Evolutionary conservation across 2,797 vertebrate species (phyloP).

Genomic region (Ctenopoma kingsleyae): DNA sequence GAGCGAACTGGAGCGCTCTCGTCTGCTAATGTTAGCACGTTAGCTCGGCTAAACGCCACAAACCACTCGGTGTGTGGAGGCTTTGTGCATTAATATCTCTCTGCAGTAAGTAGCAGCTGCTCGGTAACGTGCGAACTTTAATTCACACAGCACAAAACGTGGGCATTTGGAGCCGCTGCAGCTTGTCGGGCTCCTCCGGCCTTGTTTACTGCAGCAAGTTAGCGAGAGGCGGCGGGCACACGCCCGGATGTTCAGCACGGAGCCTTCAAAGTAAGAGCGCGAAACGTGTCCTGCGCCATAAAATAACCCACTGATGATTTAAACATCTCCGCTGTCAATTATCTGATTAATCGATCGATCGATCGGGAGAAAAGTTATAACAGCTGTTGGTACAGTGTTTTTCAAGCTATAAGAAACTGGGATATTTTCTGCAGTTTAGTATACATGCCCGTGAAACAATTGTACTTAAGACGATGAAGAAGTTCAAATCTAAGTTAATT

Average conservation of each 20-base stretch:
- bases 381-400: too few relatives aligned
- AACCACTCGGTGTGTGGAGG: background rate
- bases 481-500: too few relatives aligned
- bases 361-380: too few relatives aligned
- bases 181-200: conserved; percentile 35
- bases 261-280: conserved; percentile 61
- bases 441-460: too few relatives aligned
- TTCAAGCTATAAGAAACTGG: too few relatives aligned
- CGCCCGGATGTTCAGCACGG: conserved; percentile 37
- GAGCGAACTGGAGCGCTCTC: conserved; percentile 16
- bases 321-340: too few relatives aligned
- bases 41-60: conserved; percentile 40
- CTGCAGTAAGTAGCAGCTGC: background rate
- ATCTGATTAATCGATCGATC: too few relatives aligned
- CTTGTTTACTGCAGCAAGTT: conserved; percentile 59
- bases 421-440: too few relatives aligned
- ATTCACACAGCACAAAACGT: background rate
- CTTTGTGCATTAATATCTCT: background rate
- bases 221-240: conserved; percentile 1
- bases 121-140: background rate
- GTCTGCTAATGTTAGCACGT: conserved; percentile 65
- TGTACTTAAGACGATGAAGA: too few relatives aligned
- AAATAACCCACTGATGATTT: too few relatives aligned
- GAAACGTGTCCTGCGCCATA: background rate
- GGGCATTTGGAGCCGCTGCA: conserved; percentile 23